Conservation (phyloP, 2,797 vertebrate species). For the Pteropus rufus region DNA sequence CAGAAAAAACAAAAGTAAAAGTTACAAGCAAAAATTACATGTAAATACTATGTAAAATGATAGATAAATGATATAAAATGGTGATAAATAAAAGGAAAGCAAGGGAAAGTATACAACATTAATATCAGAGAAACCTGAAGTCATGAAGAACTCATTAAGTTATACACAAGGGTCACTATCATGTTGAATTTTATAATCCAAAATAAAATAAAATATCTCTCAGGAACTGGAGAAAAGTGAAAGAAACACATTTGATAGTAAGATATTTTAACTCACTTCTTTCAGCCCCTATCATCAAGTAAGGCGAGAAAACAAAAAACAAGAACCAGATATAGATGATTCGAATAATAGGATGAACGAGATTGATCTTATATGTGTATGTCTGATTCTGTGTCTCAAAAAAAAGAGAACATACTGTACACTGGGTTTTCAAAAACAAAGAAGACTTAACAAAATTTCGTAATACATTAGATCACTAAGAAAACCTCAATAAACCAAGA, state of each 20-base stretch:
- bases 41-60: neutral
- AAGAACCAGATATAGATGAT: neutral
- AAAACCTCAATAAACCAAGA: constrained; percentile 19
- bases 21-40: neutral
- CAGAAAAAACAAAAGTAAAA: neutral
- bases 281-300: neutral
- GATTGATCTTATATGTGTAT: neutral
- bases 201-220: neutral
- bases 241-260: neutral
- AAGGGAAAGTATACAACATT: neutral
- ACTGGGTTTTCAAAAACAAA: neutral
- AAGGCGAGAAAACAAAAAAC: neutral
- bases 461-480: neutral
- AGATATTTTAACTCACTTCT: neutral
- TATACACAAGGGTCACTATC: neutral
- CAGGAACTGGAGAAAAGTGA: neutral
- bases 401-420: neutral
- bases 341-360: neutral
- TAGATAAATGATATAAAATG: neutral
- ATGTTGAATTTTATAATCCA: neutral
- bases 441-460: neutral
- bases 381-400: neutral
- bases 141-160: neutral
- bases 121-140: neutral
- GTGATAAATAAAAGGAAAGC: neutral